Evolutionary conservation across 2,888 invertebrate genomes (phyloP).

Genomic region (Drosophila quinaria): DNA sequence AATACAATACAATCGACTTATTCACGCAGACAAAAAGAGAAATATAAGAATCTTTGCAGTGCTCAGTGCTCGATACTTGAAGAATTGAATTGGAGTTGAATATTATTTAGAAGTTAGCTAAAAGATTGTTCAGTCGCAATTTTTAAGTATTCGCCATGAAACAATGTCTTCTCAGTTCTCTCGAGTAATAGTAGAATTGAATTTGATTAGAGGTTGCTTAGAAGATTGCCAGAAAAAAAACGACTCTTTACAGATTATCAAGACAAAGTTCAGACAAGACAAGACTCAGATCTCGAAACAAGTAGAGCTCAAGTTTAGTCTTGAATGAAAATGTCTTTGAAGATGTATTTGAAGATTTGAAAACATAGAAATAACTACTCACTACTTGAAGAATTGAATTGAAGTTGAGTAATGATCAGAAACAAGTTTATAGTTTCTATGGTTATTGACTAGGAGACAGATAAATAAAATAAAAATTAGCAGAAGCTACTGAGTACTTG

Average conservation of each 20-base stretch:
- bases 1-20: too few species aligned
- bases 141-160: background rate
- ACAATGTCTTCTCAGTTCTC: background rate
- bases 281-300: background rate
- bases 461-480: background rate
- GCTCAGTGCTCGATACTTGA: background rate
- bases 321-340: background rate
- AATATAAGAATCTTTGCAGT: background rate
- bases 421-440: background rate
- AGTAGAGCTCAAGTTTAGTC: background rate
- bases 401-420: background rate
- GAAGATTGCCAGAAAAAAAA: background rate
- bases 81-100: conserved; percentile 2
- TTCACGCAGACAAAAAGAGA: background rate
- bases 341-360: conserved; percentile 3
- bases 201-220: background rate
- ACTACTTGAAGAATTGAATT: background rate
- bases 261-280: too few species aligned
- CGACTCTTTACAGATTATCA: background rate
- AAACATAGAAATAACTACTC: background rate
- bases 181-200: conserved; percentile 1
- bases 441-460: background rate
- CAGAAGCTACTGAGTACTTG: background rate
- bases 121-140: background rate
- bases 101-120: background rate